Base-by-base conservation (phyloP, 2,113 vertebrate species). In the Pelusios castaneus region DNA sequence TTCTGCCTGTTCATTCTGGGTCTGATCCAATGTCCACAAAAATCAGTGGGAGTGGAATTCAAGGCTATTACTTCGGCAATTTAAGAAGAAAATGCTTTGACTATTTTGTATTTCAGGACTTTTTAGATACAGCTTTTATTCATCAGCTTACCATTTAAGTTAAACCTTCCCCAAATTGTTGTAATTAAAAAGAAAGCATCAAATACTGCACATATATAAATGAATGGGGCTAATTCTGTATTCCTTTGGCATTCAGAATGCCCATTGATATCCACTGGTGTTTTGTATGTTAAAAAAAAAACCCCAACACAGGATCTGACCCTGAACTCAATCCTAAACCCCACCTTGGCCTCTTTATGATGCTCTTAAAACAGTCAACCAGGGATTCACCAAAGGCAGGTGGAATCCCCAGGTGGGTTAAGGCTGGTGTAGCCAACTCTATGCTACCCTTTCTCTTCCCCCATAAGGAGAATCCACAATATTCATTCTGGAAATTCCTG, bases 201-300 rank as follows among this genome's bases (percentile, higher is more conserved):
- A 91, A 52, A 55, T 76, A 41, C 0, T 63, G 0, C 4, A 55
- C 25, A 49, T 80, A 87, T 45, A 58, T 17, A 21, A 84, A 85
- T 75, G 4, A 77, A 10, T 12, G 1, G 3, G 0, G 0, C 2
- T 54, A 8, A 19, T 17, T 52, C 4, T 70, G 19, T 67, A 22
- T 38, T 38, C 6, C 80, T 90, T 80, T 56, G 6, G 14, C 0
- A 1, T 22, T 1, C 25, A 2, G 70, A 22, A 75, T 43, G 5
- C 38, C n/a, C 22, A 43, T 75, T 85, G 43, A 56, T 94, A 77
- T 56, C 73, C 19, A 63, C 24, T 3, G 1, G 29, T 19, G 0
- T 76, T 85, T 87, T 85, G 2, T 79, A 21, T n/a, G 70, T 84
- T 29, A 56, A 8, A 55, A 38, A 14, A 52, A 31, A 9, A 38